phyloP scores from a whole-genome alignment of 2,888 invertebrate species.

The Clepsis dumicolana region DNA sequence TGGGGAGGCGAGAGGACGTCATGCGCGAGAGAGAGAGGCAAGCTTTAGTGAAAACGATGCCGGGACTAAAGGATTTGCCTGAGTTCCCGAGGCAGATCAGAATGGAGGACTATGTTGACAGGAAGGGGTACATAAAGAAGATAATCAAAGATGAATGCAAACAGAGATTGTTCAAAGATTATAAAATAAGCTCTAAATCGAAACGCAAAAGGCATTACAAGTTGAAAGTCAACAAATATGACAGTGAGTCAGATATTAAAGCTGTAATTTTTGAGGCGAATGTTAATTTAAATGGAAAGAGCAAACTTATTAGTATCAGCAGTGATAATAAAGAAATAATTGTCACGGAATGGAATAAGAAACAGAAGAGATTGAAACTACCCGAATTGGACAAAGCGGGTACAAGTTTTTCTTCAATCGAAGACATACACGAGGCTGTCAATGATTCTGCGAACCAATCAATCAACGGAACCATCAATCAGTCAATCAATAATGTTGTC shows the following conservation, averaged over 20 bases:
- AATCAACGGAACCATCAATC: conserved; percentile 32
- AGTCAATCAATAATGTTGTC: conserved; percentile 30
- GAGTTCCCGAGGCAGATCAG: conserved; percentile 80
- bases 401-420: conserved; percentile 56
- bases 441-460: conserved; percentile 44
- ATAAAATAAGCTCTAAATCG: conserved; percentile 51
- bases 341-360: conserved; percentile 66
- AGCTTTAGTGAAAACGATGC: conserved; percentile 81
- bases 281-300: conserved; percentile 58
- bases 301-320: conserved; percentile 58
- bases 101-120: conserved; percentile 62
- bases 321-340: conserved; percentile 48
- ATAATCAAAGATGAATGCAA: conserved; percentile 51
- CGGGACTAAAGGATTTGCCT: conserved; percentile 69
- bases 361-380: conserved; percentile 45
- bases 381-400: conserved; percentile 55
- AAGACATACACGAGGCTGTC: conserved; percentile 50
- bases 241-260: conserved; percentile 57
- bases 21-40: conserved; percentile 82
- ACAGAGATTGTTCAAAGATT: conserved; percentile 51
- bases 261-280: conserved; percentile 60
- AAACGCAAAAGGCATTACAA: conserved; percentile 53
- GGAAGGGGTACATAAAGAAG: conserved; percentile 70
- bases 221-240: conserved; percentile 57
- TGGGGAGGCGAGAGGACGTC: conserved; percentile 78